A percentile compares a stretch with the other conserved stretches of the same genome.
phyloP scores from a whole-genome alignment of 2,888 invertebrate species.

The Amitus sp. region DNA sequence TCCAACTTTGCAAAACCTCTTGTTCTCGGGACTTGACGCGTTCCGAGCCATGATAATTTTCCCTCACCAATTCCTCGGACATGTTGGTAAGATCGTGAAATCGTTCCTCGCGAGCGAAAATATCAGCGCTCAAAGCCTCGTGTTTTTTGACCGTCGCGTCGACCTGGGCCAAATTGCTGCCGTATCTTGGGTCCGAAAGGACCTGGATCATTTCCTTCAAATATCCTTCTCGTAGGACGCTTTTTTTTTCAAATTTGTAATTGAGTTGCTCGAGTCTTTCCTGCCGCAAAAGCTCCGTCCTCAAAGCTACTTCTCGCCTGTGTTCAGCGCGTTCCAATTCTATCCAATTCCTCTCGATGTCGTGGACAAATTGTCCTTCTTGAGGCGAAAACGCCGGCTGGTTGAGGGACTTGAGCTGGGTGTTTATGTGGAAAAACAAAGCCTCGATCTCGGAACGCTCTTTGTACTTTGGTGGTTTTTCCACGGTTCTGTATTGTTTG shows the following conservation, averaged over 20 bases:
- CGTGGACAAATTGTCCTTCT: constrained; percentile 92
- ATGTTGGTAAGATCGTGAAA: constrained; percentile 94
- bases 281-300: constrained; percentile 90
- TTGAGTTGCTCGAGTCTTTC: constrained; percentile 94
- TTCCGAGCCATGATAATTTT: constrained; percentile 91
- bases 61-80: constrained; percentile 90
- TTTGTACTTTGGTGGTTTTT: constrained; percentile 98
- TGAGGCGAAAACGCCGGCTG: constrained; percentile 87
- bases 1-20: constrained; percentile 89
- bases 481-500: constrained; percentile 94
- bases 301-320: constrained; percentile 88
- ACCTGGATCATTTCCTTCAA: constrained; percentile 98
- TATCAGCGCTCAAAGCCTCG: constrained; percentile 97
- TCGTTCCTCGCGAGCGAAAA: constrained; percentile 91
- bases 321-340: constrained; percentile 93
- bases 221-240: constrained; percentile 93
- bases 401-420: constrained; percentile 92
- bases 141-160: constrained; percentile 98
- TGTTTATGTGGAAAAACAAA: constrained; percentile 95
- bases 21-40: constrained; percentile 76
- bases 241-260: constrained; percentile 95
- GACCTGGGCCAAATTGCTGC: constrained; percentile 89
- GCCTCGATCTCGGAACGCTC: constrained; percentile 98
- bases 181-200: constrained; percentile 90
- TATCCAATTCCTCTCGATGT: constrained; percentile 96